Evolutionary conservation across 2,797 vertebrate species (phyloP).

Genomic region (Allobates femoralis): DNA sequence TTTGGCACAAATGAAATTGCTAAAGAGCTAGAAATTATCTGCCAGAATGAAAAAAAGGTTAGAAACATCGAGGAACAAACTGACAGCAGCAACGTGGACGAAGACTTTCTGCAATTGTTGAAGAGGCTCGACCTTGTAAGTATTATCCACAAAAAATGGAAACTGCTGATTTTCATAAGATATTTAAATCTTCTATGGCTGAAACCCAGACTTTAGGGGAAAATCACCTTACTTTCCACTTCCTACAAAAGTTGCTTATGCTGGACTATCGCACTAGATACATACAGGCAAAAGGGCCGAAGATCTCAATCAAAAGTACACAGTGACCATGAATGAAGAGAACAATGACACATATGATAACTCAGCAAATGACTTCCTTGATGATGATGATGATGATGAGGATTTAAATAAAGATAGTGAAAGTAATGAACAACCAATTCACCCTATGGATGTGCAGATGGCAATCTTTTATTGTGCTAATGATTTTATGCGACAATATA

Average conservation of each 20-base stretch:
- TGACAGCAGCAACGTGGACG: slow-evolving; percentile 1
- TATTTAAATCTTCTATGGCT: slow-evolving; percentile 62
- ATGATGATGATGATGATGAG: background rate
- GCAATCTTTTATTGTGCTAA: slow-evolving; percentile 75
- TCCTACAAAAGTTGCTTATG: slow-evolving; percentile 65
- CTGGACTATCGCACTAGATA: slow-evolving; percentile 21
- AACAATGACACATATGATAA: slow-evolving; percentile 32
- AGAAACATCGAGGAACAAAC: background rate
- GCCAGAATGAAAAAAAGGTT: background rate
- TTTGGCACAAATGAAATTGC: background rate
- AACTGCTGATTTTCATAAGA: slow-evolving; percentile 65
- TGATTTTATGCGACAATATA: slow-evolving; percentile 72
- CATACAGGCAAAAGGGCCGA: slow-evolving; percentile 57
- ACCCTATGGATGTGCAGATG: slow-evolving; percentile 79
- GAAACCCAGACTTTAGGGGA: slow-evolving; percentile 65
- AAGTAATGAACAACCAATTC: slow-evolving; percentile 53
- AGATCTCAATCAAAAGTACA: slow-evolving; percentile 66
- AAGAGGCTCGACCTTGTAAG: slow-evolving; percentile 26
- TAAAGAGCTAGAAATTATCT: background rate
- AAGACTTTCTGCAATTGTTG: background rate
- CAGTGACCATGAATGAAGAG: background rate
- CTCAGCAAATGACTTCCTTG: slow-evolving; percentile 47
- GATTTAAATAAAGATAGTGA: background rate
- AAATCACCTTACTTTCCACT: slow-evolving; percentile 65
- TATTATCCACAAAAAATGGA: slow-evolving; percentile 69